A percentile compares a stretch with the other conserved stretches of the same genome.
Conservation (phyloP, 2,797 vertebrate genomes). For the Phoebastria nigripes region DNA sequence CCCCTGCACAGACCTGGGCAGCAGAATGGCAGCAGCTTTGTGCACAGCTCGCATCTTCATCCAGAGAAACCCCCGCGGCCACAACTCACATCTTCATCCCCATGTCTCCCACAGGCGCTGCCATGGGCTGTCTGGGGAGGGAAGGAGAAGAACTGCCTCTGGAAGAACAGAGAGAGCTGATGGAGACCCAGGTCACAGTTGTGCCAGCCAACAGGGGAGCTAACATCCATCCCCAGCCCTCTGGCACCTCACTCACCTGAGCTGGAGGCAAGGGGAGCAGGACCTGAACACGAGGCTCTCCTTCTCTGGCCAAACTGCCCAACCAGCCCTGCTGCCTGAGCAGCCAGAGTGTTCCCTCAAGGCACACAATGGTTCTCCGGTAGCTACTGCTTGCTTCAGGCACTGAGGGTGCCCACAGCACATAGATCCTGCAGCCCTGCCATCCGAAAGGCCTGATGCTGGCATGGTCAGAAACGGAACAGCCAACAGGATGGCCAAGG, state of each 20-base stretch:
- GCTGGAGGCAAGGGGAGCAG: not conserved
- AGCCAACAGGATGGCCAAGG: not conserved
- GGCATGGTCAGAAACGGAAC: not conserved
- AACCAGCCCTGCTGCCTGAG: not conserved
- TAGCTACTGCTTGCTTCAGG: not conserved
- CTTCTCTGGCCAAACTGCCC: not conserved
- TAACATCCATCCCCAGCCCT: not conserved
- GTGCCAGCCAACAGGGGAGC: not conserved
- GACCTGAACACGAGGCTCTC: not conserved
- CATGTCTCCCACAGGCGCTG: not conserved
- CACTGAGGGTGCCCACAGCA: not conserved
- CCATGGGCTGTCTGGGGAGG: not conserved
- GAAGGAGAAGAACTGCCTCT: not conserved
- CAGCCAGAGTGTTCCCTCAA: not conserved
- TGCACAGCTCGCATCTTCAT: not conserved
- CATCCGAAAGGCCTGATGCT: not conserved
- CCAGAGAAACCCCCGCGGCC: not conserved
- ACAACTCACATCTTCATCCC: not conserved
- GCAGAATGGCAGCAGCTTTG: not conserved
- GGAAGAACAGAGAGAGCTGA: not conserved
- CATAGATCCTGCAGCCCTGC: not conserved
- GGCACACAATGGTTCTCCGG: not conserved
- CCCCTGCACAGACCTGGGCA: not conserved
- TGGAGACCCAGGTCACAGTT: not conserved
- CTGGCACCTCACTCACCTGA: not conserved